phyloP scores from a whole-genome alignment of 2,113 vertebrate genomes.

The Pterophyllum scalare region DNA sequence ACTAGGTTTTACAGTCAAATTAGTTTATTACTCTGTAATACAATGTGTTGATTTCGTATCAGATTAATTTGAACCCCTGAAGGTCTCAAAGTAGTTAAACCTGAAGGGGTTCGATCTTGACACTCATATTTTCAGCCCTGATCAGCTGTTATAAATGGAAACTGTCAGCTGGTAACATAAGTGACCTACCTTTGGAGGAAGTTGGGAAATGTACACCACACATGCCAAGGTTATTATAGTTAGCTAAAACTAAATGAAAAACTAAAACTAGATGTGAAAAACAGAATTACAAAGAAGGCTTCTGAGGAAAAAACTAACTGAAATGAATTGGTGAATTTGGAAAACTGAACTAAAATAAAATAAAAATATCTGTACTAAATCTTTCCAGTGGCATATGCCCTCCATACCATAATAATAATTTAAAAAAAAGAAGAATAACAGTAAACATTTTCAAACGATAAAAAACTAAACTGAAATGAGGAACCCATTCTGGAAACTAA shows the following conservation, averaged over 20 bases:
- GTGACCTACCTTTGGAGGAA: neutral
- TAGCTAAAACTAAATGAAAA: neutral
- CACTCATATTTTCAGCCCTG: neutral
- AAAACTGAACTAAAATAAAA: too few relatives aligned
- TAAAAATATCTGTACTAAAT: too few relatives aligned
- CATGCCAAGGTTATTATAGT: neutral
- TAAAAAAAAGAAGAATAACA: too few relatives aligned
- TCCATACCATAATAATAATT: too few relatives aligned
- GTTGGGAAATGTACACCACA: neutral
- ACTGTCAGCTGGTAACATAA: neutral
- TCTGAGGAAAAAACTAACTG: too few relatives aligned
- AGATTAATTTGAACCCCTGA: neutral
- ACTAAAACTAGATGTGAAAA: neutral
- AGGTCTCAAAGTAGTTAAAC: neutral
- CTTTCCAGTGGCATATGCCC: too few relatives aligned
- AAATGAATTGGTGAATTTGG: too few relatives aligned
- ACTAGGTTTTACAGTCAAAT: neutral
- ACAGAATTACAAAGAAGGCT: neutral
- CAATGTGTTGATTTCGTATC: neutral
- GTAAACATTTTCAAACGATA: neutral
- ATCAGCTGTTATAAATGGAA: neutral
- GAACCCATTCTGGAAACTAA: neutral
- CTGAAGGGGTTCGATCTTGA: neutral
- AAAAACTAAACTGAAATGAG: neutral
- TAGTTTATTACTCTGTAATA: neutral